phyloP scores from a whole-genome alignment of 1,140 invertebrate species.

The Cephus cinctus region DNA sequence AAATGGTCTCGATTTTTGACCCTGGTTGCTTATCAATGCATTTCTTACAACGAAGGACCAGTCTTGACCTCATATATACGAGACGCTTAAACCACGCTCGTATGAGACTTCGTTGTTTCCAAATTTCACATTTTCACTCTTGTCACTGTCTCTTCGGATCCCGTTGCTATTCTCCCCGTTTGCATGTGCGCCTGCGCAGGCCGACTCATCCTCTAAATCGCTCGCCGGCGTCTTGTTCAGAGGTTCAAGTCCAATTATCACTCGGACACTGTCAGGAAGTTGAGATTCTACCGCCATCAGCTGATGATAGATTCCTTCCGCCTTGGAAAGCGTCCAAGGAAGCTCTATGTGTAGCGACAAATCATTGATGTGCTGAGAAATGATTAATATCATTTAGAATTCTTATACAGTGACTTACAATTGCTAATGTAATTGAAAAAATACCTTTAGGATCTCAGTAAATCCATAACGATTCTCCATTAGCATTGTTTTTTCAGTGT shows the following conservation, averaged over 20 bases:
- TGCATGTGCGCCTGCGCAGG: background rate
- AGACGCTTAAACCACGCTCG: slow-evolving; percentile 43
- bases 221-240: slow-evolving; percentile 28
- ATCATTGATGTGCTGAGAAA: slow-evolving; percentile 88
- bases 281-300: slow-evolving; percentile 65
- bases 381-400: slow-evolving; percentile 18
- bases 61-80: slow-evolving; percentile 42
- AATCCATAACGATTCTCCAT: slow-evolving; percentile 92
- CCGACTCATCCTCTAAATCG: slow-evolving; percentile 25
- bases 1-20: too few species aligned
- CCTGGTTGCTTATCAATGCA: too few species aligned
- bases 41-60: slow-evolving; percentile 31
- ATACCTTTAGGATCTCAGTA: slow-evolving; percentile 93
- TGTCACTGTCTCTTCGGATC: slow-evolving; percentile 20
- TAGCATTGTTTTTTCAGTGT: slow-evolving; percentile 79
- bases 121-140: slow-evolving; percentile 34
- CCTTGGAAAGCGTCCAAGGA: slow-evolving; percentile 74
- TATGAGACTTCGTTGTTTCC: slow-evolving; percentile 45
- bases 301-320: slow-evolving; percentile 88
- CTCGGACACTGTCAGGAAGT: slow-evolving; percentile 66
- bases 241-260: slow-evolving; percentile 65
- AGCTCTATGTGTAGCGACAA: slow-evolving; percentile 82
- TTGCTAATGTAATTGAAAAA: slow-evolving; percentile 17
- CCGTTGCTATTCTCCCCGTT: slow-evolving; percentile 12
- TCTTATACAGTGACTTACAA: too few species aligned